Evolutionary conservation across 2,888 invertebrate species (phyloP), one percentile per base, ranked within the genome.

Genomic region (Girardia tigrina): DNA sequence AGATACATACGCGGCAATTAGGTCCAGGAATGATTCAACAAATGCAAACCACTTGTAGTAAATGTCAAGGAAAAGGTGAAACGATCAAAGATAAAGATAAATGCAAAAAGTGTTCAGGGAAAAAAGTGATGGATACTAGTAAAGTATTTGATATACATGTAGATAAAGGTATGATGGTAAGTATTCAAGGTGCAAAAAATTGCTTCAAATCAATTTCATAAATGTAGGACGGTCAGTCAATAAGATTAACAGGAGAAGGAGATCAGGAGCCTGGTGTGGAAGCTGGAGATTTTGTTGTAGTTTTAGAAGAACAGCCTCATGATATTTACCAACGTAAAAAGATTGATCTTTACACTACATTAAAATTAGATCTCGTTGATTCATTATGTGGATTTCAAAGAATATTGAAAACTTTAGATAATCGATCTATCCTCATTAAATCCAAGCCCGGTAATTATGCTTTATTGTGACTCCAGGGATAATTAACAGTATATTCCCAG

Each of bases 61-160:
- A 92, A 75, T 97, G 97, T 83, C 87, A 88, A 75, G 97, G 97
- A 1, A 89, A 90, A 79, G 86, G 83, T 23, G 84, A 84, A 79
- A 79, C 79, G 42, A 84, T 85, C 71, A 82, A 82, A 76, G 80
- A 91, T 4, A 93, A 93, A 82, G 92, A 94, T 83, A 88, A 91
- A 77, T 98, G 97, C 87, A 94, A 93, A 86, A 88, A 88, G 77
- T 98, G 97, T 83, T 88, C 89, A 82, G 97, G 95, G 16, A 90
- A 90, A 78, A 95, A 94, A 82, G 91, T 91, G 4, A 87, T 90
- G 12, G 88, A 91, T 74, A 92, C 93, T 80, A 89, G 92, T 77
- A 94, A 94, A 85, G 91, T 94, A 79, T 86, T 97, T 0, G 95
- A 97, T 85, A 94, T 95, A 16, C 91, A 93, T 82, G 89, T 95